Evolutionary conservation across 1,140 invertebrate genomes (phyloP).

Genomic region (Sitobion miscanthi): DNA sequence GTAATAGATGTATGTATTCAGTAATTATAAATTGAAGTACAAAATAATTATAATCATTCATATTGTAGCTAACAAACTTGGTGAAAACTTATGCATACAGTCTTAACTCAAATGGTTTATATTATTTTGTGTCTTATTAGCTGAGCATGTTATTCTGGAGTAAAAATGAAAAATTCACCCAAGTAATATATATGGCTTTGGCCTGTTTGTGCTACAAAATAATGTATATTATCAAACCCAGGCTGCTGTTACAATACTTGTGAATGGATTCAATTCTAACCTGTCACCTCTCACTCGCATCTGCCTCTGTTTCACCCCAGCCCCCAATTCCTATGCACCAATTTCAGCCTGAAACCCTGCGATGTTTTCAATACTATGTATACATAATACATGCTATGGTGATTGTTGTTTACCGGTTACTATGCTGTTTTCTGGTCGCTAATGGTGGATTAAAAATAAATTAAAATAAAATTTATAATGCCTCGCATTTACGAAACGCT

Average conservation of each 20-base stretch:
- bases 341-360: conserved; percentile 49
- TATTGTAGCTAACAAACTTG: neutral
- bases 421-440: conserved; percentile 54
- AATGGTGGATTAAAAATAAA: conserved; percentile 49
- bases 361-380: conserved; percentile 46
- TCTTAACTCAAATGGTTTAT: conserved; percentile 15
- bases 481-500: conserved; percentile 55
- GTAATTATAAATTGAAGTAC: conserved; percentile 1
- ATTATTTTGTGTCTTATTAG: conserved; percentile 41
- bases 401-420: conserved; percentile 53
- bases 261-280: conserved; percentile 55
- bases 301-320: conserved; percentile 27
- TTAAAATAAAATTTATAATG: conserved; percentile 36
- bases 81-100: conserved; percentile 35
- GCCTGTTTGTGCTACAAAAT: conserved; percentile 19
- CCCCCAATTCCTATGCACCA: conserved; percentile 31
- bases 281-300: conserved; percentile 54
- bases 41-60: neutral
- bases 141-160: conserved; percentile 44
- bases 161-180: conserved; percentile 1
- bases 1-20: neutral
- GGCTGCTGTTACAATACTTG: conserved; percentile 39
- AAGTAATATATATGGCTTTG: conserved; percentile 28
- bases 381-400: conserved; percentile 50
- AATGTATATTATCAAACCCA: conserved; percentile 20